phyloP scores from a whole-genome alignment of 64 coral and sea anemone species.

The Montipora capricornis region DNA sequence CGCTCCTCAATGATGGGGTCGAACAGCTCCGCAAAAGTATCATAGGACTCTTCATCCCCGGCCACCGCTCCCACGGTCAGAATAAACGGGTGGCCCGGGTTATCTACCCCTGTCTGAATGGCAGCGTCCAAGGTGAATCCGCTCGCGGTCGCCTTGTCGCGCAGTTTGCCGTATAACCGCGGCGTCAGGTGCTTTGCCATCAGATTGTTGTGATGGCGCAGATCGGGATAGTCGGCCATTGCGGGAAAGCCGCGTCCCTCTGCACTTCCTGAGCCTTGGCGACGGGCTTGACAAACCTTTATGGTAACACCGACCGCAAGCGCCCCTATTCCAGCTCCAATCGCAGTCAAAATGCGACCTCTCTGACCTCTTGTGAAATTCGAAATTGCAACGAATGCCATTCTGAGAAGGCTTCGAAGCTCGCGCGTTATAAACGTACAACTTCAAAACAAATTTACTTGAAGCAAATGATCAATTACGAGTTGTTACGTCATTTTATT shows the following conservation, averaged over 20 bases:
- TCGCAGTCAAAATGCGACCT: slow-evolving; percentile 17
- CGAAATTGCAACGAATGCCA: slow-evolving; percentile 80
- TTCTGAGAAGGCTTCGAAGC: slow-evolving; percentile 8
- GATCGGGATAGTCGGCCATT: slow-evolving; percentile 93
- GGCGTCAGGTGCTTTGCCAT: slow-evolving; percentile 95
- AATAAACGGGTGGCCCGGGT: slow-evolving; percentile 97
- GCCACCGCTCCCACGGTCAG: slow-evolving; percentile 87
- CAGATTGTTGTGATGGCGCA: slow-evolving; percentile 86
- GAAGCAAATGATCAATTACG: slow-evolving; percentile 11
- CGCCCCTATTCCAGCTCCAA: slow-evolving; percentile 67
- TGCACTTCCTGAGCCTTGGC: not conserved
- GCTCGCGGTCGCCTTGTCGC: slow-evolving; percentile 66
- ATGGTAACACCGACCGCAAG: slow-evolving; percentile 29
- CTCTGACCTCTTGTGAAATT: slow-evolving; percentile 19
- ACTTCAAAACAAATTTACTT: not conserved
- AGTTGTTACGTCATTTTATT: slow-evolving; percentile 11
- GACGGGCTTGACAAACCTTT: slow-evolving; percentile 58
- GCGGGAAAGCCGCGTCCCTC: slow-evolving; percentile 74
- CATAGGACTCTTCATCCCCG: slow-evolving; percentile 97
- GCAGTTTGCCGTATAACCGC: slow-evolving; percentile 88
- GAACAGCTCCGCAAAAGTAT: slow-evolving; percentile 89
- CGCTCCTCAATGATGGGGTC: slow-evolving; percentile 96
- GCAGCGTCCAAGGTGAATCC: slow-evolving; percentile 89
- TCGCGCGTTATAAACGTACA: not conserved
- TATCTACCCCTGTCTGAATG: slow-evolving; percentile 95